Conservation (phyloP, 2,113 vertebrate species). For the Nesoenas mayeri region DNA sequence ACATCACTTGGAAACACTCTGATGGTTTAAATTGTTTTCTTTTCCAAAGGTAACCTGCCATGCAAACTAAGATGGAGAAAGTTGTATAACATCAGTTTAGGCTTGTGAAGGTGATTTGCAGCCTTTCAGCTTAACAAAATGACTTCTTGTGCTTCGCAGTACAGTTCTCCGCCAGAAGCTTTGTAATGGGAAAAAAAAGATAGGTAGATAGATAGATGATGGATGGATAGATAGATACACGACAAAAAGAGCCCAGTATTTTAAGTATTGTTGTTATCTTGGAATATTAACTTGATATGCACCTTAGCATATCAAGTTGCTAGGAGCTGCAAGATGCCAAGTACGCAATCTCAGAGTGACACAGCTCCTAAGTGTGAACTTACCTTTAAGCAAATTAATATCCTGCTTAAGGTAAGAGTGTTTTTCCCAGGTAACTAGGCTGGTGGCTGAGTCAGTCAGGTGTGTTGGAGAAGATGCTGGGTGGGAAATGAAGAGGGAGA, state of each 20-base stretch:
- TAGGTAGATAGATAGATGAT: neutral
- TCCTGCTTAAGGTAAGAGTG: neutral
- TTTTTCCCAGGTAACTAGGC: neutral
- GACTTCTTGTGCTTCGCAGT: neutral
- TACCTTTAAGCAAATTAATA: neutral
- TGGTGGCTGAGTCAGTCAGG: neutral
- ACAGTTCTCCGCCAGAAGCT: neutral
- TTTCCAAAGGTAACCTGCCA: neutral
- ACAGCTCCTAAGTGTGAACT: neutral
- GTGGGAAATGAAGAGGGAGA: neutral
- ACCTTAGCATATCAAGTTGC: neutral
- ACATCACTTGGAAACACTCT: conserved; percentile 38
- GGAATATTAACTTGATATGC: neutral
- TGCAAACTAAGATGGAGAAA: neutral
- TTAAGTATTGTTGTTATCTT: neutral
- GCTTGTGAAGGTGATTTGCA: neutral
- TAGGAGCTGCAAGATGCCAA: neutral
- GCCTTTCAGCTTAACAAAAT: neutral
- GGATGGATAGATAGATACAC: fast-evolving
- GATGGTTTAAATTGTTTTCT: conserved; percentile 24
- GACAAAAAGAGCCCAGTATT: neutral
- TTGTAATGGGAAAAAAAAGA: neutral
- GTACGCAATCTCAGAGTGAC: neutral
- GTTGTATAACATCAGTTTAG: neutral
- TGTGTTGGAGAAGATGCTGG: neutral